Base-by-base conservation (phyloP, 1,140 invertebrate species). In the Platorchestia sp. region DNA sequence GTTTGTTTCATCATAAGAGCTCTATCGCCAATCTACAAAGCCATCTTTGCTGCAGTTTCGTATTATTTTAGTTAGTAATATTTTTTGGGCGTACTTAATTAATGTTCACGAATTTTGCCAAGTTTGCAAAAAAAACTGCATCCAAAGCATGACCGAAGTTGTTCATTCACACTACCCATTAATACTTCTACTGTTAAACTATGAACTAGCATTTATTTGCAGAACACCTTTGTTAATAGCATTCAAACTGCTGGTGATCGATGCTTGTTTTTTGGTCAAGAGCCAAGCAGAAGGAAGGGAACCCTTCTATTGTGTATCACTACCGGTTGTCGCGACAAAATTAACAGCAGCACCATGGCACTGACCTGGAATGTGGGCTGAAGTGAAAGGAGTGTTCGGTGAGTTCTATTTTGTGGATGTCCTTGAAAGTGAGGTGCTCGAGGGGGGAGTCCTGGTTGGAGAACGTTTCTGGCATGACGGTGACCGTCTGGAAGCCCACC, bases 311-410 rank as follows among this genome's bases (percentile, higher is more conserved):
- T 75, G 14, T 51, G 14, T 75, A 10, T 36, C 7, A 75, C 1
- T 19, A 22, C 1, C 36, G 59, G 14, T 75, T 75, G 59, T 10
- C 14, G 59, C 10, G 59, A 75, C 59, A 27, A 75, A 19, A 75
- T 75, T 75, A 3, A 27, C 36, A 75, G 36, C 36, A 36, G 27
- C 1, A 36, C 47, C 19, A 51, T 22, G 7, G 36, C 36, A 91
- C 91, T 93, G 0, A 93, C 91, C 91, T 44, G 40, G 91, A 93
- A 47, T 93, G 91, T 42, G 91, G 45, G 45, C 91, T 93, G 91
- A 93, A 93, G 45, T 93, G 91, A 10, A 93, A 40, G 10, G 91
- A 93, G 19, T 93, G 43, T 44, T 93, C 91, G 43, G 10, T 6
- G 7, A 93, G 45, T 93, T 45, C 91, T 16, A 93, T 40, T 10